phyloP scores from a whole-genome alignment of 2,797 vertebrate genomes.

The Hyperoplus immaculatus region DNA sequence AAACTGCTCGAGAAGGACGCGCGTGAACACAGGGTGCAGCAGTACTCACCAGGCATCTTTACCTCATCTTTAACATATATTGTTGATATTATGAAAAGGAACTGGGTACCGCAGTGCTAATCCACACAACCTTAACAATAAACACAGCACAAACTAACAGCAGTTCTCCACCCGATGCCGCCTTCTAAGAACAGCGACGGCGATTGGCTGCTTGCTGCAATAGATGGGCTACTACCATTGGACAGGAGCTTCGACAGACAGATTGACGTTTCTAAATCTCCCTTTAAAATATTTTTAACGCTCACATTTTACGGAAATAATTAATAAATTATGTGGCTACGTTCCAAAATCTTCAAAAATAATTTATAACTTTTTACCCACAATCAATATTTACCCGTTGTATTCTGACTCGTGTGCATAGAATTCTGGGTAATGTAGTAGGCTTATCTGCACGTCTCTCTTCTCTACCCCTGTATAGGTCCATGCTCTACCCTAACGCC shows the following conservation, averaged over 20 bases:
- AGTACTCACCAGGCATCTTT: constrained; percentile 67
- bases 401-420: background rate
- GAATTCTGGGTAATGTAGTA: constrained; percentile 81
- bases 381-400: background rate
- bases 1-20: constrained; percentile 22
- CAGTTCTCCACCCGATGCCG: constrained; percentile 86
- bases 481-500: too few species aligned
- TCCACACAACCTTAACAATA: constrained; percentile 96
- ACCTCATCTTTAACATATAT: constrained; percentile 48
- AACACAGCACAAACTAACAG: constrained; percentile 91
- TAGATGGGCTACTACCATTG: constrained; percentile 72
- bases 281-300: background rate
- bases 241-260: constrained; percentile 50
- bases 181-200: constrained; percentile 76
- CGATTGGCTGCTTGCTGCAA: constrained; percentile 74
- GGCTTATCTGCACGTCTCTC: background rate
- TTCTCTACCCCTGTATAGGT: too few species aligned
- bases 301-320: accelerated
- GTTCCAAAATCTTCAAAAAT: accelerated
- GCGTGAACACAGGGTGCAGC: constrained; percentile 10
- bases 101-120: constrained; percentile 87
- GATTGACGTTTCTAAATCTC: constrained; percentile 36
- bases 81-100: constrained; percentile 69
- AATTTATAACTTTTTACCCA: background rate
- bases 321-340: accelerated